Evolutionary conservation across 2,797 vertebrate genomes (phyloP).

Genomic region (Pangasius sanitwongsei): DNA sequence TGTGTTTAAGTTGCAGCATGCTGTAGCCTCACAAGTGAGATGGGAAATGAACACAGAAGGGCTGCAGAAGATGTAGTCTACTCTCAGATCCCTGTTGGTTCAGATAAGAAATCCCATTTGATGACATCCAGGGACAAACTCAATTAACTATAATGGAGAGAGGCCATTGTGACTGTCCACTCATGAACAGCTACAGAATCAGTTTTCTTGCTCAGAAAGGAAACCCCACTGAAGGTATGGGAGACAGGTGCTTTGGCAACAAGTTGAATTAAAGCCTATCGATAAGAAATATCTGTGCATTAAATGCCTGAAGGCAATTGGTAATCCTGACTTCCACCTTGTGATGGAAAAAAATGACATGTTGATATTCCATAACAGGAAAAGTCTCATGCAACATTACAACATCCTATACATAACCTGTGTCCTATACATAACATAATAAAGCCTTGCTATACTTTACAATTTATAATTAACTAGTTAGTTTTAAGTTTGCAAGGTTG

Average conservation of each 20-base stretch:
- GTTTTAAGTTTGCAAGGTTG: not conserved
- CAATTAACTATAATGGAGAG: slow-evolving; percentile 69
- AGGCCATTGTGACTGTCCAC: slow-evolving; percentile 56
- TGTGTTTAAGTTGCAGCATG: not conserved
- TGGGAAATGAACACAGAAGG: slow-evolving; percentile 60
- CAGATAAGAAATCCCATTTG: slow-evolving; percentile 65
- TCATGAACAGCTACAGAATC: slow-evolving; percentile 63
- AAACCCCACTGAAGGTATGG: slow-evolving; percentile 54
- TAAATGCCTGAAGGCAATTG: slow-evolving; percentile 44
- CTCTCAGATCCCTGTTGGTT: slow-evolving; percentile 60
- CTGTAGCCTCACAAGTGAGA: slow-evolving; percentile 38
- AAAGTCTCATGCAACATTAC: not conserved
- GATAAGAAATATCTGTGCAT: slow-evolving; percentile 61
- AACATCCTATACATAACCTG: not conserved
- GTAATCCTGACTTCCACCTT: not conserved
- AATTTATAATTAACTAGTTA: not conserved
- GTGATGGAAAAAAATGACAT: not conserved
- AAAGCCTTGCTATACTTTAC: not conserved
- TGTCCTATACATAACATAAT: not conserved
- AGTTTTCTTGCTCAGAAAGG: slow-evolving; percentile 60
- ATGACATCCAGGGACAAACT: slow-evolving; percentile 68
- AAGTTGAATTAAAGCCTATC: slow-evolving; percentile 61
- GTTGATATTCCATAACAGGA: not conserved
- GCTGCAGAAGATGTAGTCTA: slow-evolving; percentile 54
- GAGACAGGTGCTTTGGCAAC: slow-evolving; percentile 50